These are phyloP conservation scores for Enteromius radiatus DNA, from an alignment of 2,797 vertebrate species.

Conservation along the genomic window DNA sequence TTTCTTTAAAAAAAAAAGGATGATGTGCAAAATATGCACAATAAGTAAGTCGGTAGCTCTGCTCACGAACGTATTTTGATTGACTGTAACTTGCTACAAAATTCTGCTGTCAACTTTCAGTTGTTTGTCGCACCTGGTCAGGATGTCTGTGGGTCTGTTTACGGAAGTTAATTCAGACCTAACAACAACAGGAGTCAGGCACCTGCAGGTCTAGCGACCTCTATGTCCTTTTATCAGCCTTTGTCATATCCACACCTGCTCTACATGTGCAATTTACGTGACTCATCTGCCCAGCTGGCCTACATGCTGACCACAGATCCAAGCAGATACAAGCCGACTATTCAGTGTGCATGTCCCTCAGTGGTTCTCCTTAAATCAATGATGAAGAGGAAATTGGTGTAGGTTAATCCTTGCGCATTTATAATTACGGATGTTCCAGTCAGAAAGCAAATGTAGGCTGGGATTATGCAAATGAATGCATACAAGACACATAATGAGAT, in stretches of 20 bases:
- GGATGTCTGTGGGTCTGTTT: slow-evolving; percentile 1
- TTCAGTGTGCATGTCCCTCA: neutral
- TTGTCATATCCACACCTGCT: slow-evolving; percentile 9
- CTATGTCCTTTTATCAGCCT: slow-evolving; percentile 11
- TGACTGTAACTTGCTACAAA: neutral
- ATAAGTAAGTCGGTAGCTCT: too few relatives aligned
- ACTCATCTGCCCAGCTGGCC: slow-evolving; percentile 16
- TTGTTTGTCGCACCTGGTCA: neutral
- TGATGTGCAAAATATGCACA: too few relatives aligned
- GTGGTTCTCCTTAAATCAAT: neutral
- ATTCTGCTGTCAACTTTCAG: neutral
- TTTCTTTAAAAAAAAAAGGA: too few relatives aligned
- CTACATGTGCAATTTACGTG: neutral
- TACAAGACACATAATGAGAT: slow-evolving; percentile 59
- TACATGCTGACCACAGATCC: slow-evolving; percentile 13
- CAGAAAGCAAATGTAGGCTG: slow-evolving; percentile 45
- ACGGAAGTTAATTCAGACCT: neutral
- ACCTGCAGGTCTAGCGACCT: slow-evolving; percentile 21
- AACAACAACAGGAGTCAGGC: neutral
- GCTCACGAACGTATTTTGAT: neutral
- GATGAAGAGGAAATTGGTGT: slow-evolving; percentile 18
- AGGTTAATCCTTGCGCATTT: slow-evolving; percentile 52
- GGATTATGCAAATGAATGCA: slow-evolving; percentile 60
- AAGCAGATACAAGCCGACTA: neutral
- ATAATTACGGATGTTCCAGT: slow-evolving; percentile 49